Base-by-base conservation (phyloP, 2,113 vertebrate species). In the Seriola aureovittata region DNA sequence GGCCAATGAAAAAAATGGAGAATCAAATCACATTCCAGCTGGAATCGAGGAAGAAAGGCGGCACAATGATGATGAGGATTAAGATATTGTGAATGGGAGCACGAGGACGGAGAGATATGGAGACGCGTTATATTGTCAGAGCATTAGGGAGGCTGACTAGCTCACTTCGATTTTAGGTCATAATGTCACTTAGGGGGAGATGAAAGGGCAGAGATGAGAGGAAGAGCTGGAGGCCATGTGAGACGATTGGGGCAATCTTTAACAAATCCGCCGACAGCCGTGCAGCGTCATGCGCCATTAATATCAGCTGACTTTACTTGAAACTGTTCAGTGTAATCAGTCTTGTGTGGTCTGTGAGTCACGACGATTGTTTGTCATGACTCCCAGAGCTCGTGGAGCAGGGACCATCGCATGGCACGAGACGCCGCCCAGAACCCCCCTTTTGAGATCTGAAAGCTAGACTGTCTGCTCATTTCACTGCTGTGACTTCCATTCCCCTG, bases 151-250 rank as follows among this genome's bases (percentile, higher is more conserved):
- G 65, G 50, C 34, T 48, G 72, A 69, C 46, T 34, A 21, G 58
- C 78, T 82, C 63, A 34, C 72, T 84, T 89, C 17, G 44, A 81
- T 83, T 85, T 84, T 52, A 68, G 84, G 78, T 81, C 88, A 86
- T 32, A 46, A 74, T 84, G 89, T 85, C 46, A 85, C 78, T 87
- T 71, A 12, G 60, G 40, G 29, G 59, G 88, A 66, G 46, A 75
- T 44, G 62, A 82, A 82, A 75, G 85, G 78, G 67, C 75, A 82
- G 46, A 84, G 75, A 81, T 73, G 78, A 85, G 79, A 66, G 50
- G 58, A 55, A 23, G 78, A 82, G 60, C 78, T 44, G 23, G 10
- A 73, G 81, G 67, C 55, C 29, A 57, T 54, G 84, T 74, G 73
- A 62, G 55, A 50, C 44, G 64, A 70, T 1, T 11, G 75, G 1